Evolutionary conservation across 2,113 vertebrate genomes (phyloP), one percentile per base, ranked within the genome.

Genomic region (Amphiprion percula): DNA sequence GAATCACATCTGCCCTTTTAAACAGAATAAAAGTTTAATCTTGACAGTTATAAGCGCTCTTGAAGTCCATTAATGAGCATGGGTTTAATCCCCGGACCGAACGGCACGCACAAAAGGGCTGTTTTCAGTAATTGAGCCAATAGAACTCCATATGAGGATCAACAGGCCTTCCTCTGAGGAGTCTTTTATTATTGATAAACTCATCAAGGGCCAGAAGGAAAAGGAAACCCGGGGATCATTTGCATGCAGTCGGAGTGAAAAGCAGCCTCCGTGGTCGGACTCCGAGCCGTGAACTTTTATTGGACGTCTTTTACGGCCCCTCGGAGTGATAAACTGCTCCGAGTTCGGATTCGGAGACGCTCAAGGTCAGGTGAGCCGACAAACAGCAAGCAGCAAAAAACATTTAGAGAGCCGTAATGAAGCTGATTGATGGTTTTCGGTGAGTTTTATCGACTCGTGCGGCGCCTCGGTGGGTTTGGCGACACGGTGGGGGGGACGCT

Each of bases 231-330:
- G 16, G 62, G 55, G 60, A 50, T 75, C 1, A 89, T 88, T 75
- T 87, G 74, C 84, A 89, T 73, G 30, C 24, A 52, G 46, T 24
- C 23, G 21, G 58, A 60, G 64, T 64, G 26, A 41, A 70, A 80
- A 70, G 26, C 4, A 50, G 65, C 77, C 87, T 66, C 41, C 28
- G 30, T 60, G 68, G 62, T 87, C 8, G 77, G 44, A 85, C 71
- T 79, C 65, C 33, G 52, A 79, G 67, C 16, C 44, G 24, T 81
- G 69, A 80, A 77, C 55, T 53, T 88, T 90, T 87, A 90, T 84
- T 54, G 24, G 24, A 12, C 23, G 44, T 76, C 62, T 87, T 83
- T 89, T 83, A 88, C 70, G 77, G 66, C 50, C 52, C 90, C 26
- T 61, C 7, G 46, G 59, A 77, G 61, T 83, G 60, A 89, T 82